These are phyloP conservation scores for Leucosticte australis DNA, from an alignment of 2,113 vertebrate species.

Conservation along the genomic window DNA sequence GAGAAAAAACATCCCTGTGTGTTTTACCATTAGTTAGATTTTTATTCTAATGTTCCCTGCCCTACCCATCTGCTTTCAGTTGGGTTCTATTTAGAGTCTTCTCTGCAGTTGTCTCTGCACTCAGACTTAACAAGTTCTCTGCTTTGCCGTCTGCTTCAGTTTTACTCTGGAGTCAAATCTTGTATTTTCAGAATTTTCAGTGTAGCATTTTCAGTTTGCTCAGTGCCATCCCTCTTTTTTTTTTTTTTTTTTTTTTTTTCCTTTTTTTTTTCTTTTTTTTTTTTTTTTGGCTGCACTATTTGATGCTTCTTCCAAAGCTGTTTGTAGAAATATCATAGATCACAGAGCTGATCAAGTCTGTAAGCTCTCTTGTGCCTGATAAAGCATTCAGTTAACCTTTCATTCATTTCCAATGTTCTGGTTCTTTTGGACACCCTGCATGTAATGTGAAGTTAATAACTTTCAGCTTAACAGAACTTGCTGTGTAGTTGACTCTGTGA, in stretches of 20 bases:
- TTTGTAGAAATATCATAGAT: neutral
- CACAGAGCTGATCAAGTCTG: neutral
- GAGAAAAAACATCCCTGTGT: neutral
- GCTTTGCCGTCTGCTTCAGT: constrained; percentile 45
- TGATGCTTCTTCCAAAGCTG: neutral
- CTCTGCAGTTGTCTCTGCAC: constrained; percentile 49
- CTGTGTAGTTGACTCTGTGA: neutral
- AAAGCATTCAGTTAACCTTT: neutral
- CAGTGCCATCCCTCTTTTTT: neutral
- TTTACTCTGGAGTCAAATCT: constrained; percentile 12
- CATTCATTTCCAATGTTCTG: neutral
- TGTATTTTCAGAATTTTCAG: constrained; percentile 42
- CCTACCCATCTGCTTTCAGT: constrained; percentile 47
- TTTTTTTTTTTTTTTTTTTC: neutral
- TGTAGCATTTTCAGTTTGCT: neutral
- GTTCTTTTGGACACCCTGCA: neutral
- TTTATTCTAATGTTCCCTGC: constrained; percentile 29
- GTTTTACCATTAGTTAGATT: constrained; percentile 32
- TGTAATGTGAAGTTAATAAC: neutral
- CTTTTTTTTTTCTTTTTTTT: too few species aligned
- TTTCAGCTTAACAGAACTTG: neutral
- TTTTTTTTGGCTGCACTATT: neutral
- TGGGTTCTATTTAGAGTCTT: constrained; percentile 54
- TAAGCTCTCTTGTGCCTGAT: neutral
- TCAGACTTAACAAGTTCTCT: constrained; percentile 45